Evolutionary conservation across 2,797 vertebrate genomes (phyloP).

Genomic region (Pseudocheirus occidentalis): DNA sequence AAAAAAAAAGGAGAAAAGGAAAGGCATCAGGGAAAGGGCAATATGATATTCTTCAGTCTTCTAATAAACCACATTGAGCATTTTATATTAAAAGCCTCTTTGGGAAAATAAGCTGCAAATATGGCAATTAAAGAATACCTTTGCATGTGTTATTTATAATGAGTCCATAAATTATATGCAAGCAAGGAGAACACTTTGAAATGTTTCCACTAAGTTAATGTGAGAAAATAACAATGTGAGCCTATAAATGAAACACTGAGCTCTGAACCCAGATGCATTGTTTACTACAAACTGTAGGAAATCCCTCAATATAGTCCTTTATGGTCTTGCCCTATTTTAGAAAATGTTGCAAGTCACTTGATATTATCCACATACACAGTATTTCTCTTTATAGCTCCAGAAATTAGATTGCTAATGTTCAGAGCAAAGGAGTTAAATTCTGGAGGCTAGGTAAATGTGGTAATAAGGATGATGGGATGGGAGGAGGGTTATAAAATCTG

Average conservation of each 20-base stretch:
- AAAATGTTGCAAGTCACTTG: background rate
- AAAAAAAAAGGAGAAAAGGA: slow-evolving; percentile 13
- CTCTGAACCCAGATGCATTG: background rate
- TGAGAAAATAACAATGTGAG: slow-evolving; percentile 17
- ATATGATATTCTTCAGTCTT: background rate
- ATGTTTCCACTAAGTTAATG: slow-evolving; percentile 45
- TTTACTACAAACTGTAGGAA: background rate
- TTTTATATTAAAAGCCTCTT: slow-evolving; percentile 55
- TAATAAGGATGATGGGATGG: background rate
- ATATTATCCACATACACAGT: background rate
- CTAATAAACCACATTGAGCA: slow-evolving; percentile 60
- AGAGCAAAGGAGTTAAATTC: background rate
- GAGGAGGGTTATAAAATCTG: background rate
- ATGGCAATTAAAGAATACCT: slow-evolving; percentile 72
- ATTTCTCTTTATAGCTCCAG: background rate
- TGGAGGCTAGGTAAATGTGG: background rate
- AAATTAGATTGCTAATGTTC: slow-evolving; percentile 15
- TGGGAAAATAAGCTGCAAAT: slow-evolving; percentile 55
- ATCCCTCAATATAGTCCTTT: background rate
- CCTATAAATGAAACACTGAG: slow-evolving; percentile 44
- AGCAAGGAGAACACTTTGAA: slow-evolving; percentile 53
- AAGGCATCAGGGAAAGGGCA: slow-evolving; percentile 56
- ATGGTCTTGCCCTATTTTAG: background rate
- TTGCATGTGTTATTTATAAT: slow-evolving; percentile 60
- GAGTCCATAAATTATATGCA: slow-evolving; percentile 34